Conservation (phyloP, 2,113 vertebrate genomes). For the Pachyramphus minor region DNA sequence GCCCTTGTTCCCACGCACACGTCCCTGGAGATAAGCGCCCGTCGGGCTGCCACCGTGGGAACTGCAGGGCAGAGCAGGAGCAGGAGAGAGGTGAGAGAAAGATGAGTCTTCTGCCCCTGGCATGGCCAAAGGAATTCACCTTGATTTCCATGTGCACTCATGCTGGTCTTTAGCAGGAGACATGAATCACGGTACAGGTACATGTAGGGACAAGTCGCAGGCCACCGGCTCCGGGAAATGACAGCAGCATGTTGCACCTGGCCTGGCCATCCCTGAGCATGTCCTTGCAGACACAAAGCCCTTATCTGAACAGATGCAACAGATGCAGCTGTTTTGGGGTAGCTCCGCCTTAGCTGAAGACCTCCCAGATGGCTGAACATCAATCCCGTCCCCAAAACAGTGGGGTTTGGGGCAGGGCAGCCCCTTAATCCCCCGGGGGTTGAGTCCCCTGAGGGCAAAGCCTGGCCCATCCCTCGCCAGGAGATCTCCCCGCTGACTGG, state of each 20-base stretch:
- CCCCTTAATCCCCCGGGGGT: background rate
- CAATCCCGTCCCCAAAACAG: background rate
- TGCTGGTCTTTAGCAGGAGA: background rate
- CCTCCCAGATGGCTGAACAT: background rate
- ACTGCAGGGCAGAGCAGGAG: background rate
- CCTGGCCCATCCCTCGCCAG: background rate
- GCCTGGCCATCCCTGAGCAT: background rate
- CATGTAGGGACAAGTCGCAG: background rate
- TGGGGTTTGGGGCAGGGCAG: background rate
- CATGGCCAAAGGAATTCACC: background rate
- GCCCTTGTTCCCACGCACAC: background rate
- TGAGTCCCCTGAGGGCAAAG: accelerated
- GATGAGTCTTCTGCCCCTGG: background rate
- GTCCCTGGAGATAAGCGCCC: background rate
- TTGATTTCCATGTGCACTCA: background rate
- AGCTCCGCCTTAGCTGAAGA: background rate
- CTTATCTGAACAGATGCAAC: background rate
- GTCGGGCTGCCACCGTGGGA: background rate
- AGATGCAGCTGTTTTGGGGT: background rate
- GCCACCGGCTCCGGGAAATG: background rate
- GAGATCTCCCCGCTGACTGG: background rate
- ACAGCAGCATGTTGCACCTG: accelerated
- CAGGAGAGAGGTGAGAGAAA: background rate
- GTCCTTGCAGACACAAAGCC: background rate
- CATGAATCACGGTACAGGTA: background rate